Percentiles rank a stretch among this genome's conserved stretches.
Evolutionary conservation across 2,888 invertebrate genomes (phyloP).

Genomic region (Hirtodrosophila duncani): DNA sequence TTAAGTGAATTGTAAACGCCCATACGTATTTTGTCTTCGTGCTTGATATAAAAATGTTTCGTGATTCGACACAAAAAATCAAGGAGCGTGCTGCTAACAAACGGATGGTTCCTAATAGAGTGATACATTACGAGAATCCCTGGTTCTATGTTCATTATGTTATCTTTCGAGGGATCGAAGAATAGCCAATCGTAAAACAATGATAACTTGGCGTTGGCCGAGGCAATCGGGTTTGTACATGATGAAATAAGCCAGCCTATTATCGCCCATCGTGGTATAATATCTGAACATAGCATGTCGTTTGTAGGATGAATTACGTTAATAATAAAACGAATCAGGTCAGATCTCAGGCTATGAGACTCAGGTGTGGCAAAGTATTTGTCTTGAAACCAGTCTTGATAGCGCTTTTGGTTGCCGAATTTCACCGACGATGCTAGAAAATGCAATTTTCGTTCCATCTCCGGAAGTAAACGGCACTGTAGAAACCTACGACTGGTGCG

Average conservation of each 20-base stretch:
- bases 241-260: constrained; percentile 85
- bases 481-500: constrained; percentile 82
- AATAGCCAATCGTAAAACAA: constrained; percentile 86
- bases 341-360: constrained; percentile 83
- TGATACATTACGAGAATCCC: constrained; percentile 85
- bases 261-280: constrained; percentile 85
- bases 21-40: constrained; percentile 78
- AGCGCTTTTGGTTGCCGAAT: constrained; percentile 84
- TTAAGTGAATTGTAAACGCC: constrained; percentile 78
- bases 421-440: constrained; percentile 82
- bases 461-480: constrained; percentile 82
- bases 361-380: constrained; percentile 84
- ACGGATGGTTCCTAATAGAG: constrained; percentile 83
- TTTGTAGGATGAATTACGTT: constrained; percentile 85
- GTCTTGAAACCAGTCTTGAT: constrained; percentile 86
- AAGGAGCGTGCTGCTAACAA: constrained; percentile 82
- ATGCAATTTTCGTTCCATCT: constrained; percentile 83
- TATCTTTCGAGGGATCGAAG: constrained; percentile 83
- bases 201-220: constrained; percentile 84
- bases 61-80: constrained; percentile 85
- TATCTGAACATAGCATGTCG: constrained; percentile 84
- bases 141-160: constrained; percentile 86
- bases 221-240: constrained; percentile 83
- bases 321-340: constrained; percentile 84
- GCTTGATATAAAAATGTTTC: constrained; percentile 76